Percentiles rank a stretch among this genome's conserved stretches.
phyloP scores from a whole-genome alignment of 2,113 vertebrate genomes.

The Apodemus speciosus region DNA sequence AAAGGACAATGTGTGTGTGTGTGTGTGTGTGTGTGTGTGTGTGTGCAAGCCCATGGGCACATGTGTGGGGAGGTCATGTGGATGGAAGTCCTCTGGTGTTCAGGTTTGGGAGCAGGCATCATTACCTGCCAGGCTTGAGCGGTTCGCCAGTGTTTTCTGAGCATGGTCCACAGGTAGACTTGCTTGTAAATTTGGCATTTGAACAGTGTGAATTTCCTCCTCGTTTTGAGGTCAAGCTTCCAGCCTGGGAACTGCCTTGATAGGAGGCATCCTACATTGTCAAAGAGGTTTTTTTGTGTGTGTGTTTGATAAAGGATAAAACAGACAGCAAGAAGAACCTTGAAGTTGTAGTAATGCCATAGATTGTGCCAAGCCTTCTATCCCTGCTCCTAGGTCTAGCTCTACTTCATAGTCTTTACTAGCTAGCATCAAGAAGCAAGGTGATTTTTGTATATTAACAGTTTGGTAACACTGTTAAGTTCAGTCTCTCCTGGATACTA shows the following conservation, averaged over 20 bases:
- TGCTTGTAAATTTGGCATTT: not conserved
- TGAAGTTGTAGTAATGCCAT: not conserved
- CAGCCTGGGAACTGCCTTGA: not conserved
- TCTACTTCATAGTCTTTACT: conserved; percentile 5
- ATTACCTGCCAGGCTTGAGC: not conserved
- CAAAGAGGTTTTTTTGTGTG: conserved; percentile 15
- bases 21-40: not conserved
- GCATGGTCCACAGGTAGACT: not conserved
- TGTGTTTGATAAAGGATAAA: not conserved
- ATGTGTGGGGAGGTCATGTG: too few species aligned
- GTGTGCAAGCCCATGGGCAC: too few species aligned
- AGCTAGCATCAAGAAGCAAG: not conserved
- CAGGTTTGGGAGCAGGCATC: not conserved
- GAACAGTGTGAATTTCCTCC: not conserved
- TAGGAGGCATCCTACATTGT: not conserved
- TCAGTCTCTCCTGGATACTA: not conserved
- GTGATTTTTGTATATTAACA: not conserved
- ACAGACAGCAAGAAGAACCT: not conserved
- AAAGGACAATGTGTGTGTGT: not conserved
- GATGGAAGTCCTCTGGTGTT: not conserved
- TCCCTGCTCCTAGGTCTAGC: not conserved
- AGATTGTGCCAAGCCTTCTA: not conserved
- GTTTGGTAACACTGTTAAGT: not conserved
- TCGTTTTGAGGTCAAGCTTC: conserved; percentile 25
- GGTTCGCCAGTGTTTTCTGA: conserved; percentile 14